A percentile compares a stretch with the other conserved stretches of the same genome.
phyloP scores from a whole-genome alignment of 2,888 invertebrate species.

The Synanthedon myopaeformis region DNA sequence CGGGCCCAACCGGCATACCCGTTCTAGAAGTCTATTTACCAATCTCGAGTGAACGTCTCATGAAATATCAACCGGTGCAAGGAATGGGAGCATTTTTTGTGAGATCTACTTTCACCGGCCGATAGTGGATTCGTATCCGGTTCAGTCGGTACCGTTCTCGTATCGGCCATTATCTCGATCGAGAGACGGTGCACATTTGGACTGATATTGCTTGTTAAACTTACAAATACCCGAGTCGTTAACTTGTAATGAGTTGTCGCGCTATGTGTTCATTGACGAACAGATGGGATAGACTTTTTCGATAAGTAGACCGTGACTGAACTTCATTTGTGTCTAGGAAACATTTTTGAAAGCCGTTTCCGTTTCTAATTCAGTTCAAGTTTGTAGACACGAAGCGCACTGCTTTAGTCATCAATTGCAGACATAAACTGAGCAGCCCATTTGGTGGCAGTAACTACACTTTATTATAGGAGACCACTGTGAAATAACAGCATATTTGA shows the following conservation, averaged over 20 bases:
- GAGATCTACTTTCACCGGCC: slow-evolving; percentile 64
- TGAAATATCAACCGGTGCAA: slow-evolving; percentile 58
- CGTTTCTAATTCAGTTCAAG: too few relatives aligned
- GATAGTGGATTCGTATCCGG: slow-evolving; percentile 63
- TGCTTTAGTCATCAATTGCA: too few relatives aligned
- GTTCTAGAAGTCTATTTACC: slow-evolving; percentile 13
- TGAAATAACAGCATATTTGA: too few relatives aligned
- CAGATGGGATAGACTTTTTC: neutral
- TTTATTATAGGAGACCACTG: too few relatives aligned
- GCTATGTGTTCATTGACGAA: neutral
- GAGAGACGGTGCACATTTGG: slow-evolving; percentile 22
- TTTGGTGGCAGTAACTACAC: too few relatives aligned
- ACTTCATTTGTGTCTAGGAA: too few relatives aligned
- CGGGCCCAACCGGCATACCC: slow-evolving; percentile 6
- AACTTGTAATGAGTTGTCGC: neutral
- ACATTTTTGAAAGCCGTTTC: too few relatives aligned
- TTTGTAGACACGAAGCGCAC: too few relatives aligned
- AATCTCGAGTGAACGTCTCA: slow-evolving; percentile 56
- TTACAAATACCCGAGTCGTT: neutral
- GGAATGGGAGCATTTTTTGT: slow-evolving; percentile 71
- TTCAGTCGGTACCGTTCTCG: slow-evolving; percentile 51
- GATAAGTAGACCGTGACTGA: neutral
- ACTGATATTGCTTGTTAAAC: slow-evolving; percentile 7
- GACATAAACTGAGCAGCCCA: too few relatives aligned
- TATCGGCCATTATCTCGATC: slow-evolving; percentile 41